phyloP scores from a whole-genome alignment of 2,888 invertebrate genomes.

The Chrysopilus asiliformis region DNA sequence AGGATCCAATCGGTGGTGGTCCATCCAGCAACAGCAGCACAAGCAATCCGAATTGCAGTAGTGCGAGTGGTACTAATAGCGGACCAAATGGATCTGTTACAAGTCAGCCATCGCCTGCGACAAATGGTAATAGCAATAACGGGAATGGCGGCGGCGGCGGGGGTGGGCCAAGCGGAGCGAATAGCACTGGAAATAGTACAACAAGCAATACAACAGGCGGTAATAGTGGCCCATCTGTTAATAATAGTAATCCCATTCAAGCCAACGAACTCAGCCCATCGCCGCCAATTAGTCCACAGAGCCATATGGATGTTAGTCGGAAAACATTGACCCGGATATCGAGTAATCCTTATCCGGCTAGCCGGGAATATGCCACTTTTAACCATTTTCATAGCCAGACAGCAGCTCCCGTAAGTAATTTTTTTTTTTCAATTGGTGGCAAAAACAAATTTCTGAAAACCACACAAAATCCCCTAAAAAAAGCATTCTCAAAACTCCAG shows the following conservation, averaged over 20 bases:
- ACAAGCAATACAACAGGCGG: slow-evolving; percentile 1
- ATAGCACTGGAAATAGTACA: slow-evolving; percentile 9
- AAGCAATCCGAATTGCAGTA: no score
- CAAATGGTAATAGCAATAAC: slow-evolving; percentile 24
- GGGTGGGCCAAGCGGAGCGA: slow-evolving; percentile 1
- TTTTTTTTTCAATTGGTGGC: neutral
- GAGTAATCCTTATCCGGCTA: slow-evolving; percentile 38
- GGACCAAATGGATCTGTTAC: slow-evolving; percentile 20
- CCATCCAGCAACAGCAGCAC: slow-evolving; percentile 31
- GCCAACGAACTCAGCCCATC: slow-evolving; percentile 17
- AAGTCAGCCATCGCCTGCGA: slow-evolving; percentile 23
- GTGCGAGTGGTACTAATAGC: no score
- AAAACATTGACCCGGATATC: slow-evolving; percentile 31
- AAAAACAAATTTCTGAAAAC: neutral
- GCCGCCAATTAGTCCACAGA: slow-evolving; percentile 23
- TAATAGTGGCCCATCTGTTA: neutral
- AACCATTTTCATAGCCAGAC: slow-evolving; percentile 89
- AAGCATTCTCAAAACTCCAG: no score
- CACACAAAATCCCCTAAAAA: no score
- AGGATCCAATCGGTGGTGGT: slow-evolving; percentile 21
- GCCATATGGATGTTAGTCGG: slow-evolving; percentile 22
- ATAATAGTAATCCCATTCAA: slow-evolving; percentile 2
- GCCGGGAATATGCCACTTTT: slow-evolving; percentile 62
- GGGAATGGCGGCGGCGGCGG: slow-evolving; percentile 23
- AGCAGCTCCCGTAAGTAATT: slow-evolving; percentile 37